These are phyloP conservation scores for Azorinus chamasolen DNA, from an alignment of 2,888 invertebrate genomes.

Conservation along the genomic window DNA sequence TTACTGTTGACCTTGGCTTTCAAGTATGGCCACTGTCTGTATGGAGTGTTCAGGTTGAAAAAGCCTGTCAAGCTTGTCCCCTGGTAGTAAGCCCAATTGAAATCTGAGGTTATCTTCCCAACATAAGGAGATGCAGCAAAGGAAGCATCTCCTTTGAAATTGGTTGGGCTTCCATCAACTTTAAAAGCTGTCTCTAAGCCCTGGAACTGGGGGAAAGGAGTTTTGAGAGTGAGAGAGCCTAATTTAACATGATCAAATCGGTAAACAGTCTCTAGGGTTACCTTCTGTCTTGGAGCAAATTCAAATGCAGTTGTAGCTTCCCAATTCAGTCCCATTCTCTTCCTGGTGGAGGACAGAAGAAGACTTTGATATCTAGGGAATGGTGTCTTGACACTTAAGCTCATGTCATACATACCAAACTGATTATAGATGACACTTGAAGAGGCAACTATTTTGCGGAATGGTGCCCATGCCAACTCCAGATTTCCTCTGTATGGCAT, in stretches of 20 bases:
- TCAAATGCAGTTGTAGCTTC: conserved; percentile 55
- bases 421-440: conserved; percentile 45
- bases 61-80: conserved; percentile 52
- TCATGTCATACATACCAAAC: conserved; percentile 58
- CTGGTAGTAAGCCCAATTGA: conserved; percentile 51
- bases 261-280: conserved; percentile 60
- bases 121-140: conserved; percentile 65
- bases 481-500: conserved; percentile 63
- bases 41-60: conserved; percentile 68
- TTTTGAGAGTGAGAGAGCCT: conserved; percentile 59
- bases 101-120: conserved; percentile 47
- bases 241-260: conserved; percentile 65
- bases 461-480: conserved; percentile 64
- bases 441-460: conserved; percentile 48
- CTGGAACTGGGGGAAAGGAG: conserved; percentile 71
- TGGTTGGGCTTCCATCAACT: conserved; percentile 46
- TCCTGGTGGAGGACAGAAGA: conserved; percentile 39
- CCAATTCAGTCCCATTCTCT: conserved; percentile 69
- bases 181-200: conserved; percentile 56
- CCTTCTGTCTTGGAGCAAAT: conserved; percentile 64
- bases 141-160: conserved; percentile 61
- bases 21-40: conserved; percentile 60
- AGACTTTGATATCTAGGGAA: conserved; percentile 51
- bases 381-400: conserved; percentile 67
- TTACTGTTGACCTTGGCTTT: conserved; percentile 61